Base-by-base conservation (phyloP, 1,140 invertebrate genomes). In the Diorhabda elongata region DNA sequence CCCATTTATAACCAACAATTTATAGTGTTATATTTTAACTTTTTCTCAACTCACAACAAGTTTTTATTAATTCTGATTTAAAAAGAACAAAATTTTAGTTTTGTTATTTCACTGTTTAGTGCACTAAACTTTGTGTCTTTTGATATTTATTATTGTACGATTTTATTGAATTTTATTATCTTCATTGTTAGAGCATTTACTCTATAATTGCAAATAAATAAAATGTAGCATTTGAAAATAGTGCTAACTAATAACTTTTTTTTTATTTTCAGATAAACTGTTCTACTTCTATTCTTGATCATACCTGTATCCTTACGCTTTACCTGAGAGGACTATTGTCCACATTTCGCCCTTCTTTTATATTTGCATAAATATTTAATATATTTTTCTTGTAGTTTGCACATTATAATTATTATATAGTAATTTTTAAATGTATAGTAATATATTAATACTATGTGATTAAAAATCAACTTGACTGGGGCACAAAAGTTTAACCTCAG, bases 341-440 rank as follows among this genome's bases (percentile, higher is more conserved):
- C 67, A 62, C 69, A 69, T 71, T 73, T 73, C 62, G 73, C 75
- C 68, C 74, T 68, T 70, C 64, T 71, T 69, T 73, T 67, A 69
- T 69, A 74, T 75, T 74, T 73, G 71, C 71, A 69, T 74, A 52
- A 52, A 52, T 52, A 71, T 52, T 60, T 71, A 74, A 68, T 74
- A 72, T 74, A 73, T 75, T 71, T 71, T 73, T 74, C 72, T 70
- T 70, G 72, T 77, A 77, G 75, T 72, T 71, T 77, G 75, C 75
- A 77, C 75, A 75, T 72, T 73, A 69, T 75, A 70, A 72, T 70
- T 71, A 72, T 66, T 52, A 52, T 57, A 64, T 44, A 63, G 44
- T 67, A 68, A 65, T 69, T 74, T 26, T 74, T 75, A 69, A 75
- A 74, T 75, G 74, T 75, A 75, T 75, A 75, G 72, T 71, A 72